phyloP scores from a whole-genome alignment of 2,888 invertebrate genomes.

The Hybos culiciformis region DNA sequence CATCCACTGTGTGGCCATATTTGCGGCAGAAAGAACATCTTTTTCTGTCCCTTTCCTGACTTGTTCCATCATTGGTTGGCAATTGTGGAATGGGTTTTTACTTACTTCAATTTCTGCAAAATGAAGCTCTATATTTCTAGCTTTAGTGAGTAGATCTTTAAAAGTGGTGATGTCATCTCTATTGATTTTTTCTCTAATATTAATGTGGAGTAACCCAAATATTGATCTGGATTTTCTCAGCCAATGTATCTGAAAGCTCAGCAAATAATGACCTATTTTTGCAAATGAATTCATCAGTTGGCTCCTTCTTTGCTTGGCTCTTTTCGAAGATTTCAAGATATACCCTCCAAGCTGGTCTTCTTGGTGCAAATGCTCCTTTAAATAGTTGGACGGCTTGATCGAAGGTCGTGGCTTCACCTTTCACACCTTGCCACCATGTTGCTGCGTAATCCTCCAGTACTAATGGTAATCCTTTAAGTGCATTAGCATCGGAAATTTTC shows the following conservation, averaged over 20 bases:
- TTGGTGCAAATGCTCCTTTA: neutral
- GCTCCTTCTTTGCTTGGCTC: constrained; percentile 4
- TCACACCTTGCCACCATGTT: neutral
- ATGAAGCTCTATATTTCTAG: constrained; percentile 1
- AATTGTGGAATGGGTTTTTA: neutral
- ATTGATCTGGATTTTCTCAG: constrained; percentile 4
- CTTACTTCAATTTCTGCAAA: neutral
- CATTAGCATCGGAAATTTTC: neutral
- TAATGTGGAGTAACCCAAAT: constrained; percentile 1
- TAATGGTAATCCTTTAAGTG: neutral
- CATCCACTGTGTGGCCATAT: neutral
- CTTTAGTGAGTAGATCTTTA: constrained; percentile 1
- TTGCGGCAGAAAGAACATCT: neutral
- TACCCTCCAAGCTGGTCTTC: constrained; percentile 7
- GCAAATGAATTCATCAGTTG: constrained; percentile 5
- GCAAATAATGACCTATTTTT: constrained; percentile 4
- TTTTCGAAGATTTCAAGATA: constrained; percentile 4
- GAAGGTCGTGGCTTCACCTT: neutral
- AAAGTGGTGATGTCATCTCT: constrained; percentile 3
- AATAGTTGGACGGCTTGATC: constrained; percentile 4
- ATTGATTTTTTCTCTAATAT: constrained; percentile 8
- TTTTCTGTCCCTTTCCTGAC: neutral
- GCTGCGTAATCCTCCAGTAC: neutral
- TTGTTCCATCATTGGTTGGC: no score
- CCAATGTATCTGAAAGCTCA: neutral